Conservation (phyloP, 2,113 vertebrate species). For the Myiozetetes cayanensis region DNA sequence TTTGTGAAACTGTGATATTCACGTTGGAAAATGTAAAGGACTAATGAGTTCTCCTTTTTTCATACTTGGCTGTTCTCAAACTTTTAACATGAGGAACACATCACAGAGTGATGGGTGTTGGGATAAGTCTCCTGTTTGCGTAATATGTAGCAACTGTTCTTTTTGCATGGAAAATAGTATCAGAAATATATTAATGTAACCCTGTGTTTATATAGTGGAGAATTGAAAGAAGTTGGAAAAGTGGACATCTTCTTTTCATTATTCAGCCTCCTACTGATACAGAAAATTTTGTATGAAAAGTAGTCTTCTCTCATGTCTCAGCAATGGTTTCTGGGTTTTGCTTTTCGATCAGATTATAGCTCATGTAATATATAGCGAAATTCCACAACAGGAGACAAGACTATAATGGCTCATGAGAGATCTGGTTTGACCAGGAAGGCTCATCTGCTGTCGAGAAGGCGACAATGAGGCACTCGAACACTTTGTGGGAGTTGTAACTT, state of each 20-base stretch:
- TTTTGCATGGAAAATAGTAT: neutral
- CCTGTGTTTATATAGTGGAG: neutral
- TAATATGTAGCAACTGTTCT: neutral
- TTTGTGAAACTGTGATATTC: neutral
- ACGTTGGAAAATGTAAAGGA: neutral
- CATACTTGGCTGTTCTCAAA: neutral
- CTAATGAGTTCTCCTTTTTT: neutral
- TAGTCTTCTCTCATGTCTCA: neutral
- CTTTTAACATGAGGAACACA: slow-evolving; percentile 13
- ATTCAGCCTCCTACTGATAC: neutral
- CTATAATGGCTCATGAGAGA: neutral
- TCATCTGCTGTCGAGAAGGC: neutral
- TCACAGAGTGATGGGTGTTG: neutral
- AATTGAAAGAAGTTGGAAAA: neutral
- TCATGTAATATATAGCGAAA: neutral
- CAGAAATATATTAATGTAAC: neutral
- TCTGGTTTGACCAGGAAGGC: neutral
- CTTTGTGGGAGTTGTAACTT: neutral
- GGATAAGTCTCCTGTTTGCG: neutral
- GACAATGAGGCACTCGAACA: neutral
- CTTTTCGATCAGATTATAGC: neutral
- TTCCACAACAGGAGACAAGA: neutral
- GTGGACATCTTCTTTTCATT: neutral
- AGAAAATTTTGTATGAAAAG: neutral
- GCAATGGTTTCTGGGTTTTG: neutral